Conservation (phyloP, 2,888 invertebrate species). For the Epinotia ramella region DNA sequence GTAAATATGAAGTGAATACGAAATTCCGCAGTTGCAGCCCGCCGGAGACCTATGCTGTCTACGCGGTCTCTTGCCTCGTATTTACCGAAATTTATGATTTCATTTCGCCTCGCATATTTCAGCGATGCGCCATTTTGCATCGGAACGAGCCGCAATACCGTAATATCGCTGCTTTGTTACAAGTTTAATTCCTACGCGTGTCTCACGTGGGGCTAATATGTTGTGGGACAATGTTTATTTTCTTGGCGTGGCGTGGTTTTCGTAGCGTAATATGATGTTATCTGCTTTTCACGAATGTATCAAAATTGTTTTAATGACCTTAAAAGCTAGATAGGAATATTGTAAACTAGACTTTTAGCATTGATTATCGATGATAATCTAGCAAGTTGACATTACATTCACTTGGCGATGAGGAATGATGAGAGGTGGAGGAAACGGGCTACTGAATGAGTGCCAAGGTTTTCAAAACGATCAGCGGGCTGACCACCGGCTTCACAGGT, state of each 20-base stretch:
- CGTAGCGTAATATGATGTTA: background rate
- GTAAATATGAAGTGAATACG: constrained; percentile 35
- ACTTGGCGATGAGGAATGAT: too few species aligned
- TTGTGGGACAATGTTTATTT: constrained; percentile 35
- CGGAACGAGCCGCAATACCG: constrained; percentile 45
- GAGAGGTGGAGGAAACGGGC: too few species aligned
- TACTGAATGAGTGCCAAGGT: too few species aligned
- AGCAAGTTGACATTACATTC: too few species aligned
- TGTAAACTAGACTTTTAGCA: too few species aligned
- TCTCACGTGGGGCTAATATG: constrained; percentile 42
- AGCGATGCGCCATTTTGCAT: constrained; percentile 47
- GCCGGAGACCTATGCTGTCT: constrained; percentile 37
- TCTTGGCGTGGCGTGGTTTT: constrained; percentile 32
- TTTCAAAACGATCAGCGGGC: too few species aligned
- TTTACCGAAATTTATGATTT: constrained; percentile 49
- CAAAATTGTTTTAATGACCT: background rate
- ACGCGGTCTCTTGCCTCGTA: constrained; percentile 44
- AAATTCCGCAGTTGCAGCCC: constrained; percentile 37
- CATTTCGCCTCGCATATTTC: constrained; percentile 49
- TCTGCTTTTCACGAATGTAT: background rate
- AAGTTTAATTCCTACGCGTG: constrained; percentile 43
- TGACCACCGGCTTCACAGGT: too few species aligned
- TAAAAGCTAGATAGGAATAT: background rate
- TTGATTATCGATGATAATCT: too few species aligned
- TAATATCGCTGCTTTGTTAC: constrained; percentile 31